Base-by-base conservation (phyloP, 1,140 invertebrate species). In the Bombus ignitus region DNA sequence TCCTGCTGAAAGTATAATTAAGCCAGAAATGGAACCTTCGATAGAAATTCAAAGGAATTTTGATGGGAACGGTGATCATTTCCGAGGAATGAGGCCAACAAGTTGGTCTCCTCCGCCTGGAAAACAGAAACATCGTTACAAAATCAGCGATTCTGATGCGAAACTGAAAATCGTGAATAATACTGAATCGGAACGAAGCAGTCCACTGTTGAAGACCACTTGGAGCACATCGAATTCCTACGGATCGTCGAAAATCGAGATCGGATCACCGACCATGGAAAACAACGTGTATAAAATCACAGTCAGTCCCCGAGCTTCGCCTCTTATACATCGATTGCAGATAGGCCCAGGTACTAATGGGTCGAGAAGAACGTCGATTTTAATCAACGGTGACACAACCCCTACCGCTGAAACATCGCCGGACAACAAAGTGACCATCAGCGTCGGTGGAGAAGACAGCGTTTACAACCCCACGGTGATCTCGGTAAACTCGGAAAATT, bases 371-470 rank as follows among this genome's bases (percentile, higher is more conserved):
- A 97, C 97, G 9, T 98, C 97, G 12, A 97, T 97, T 87, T 94
- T 97, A 93, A 97, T 97, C 81, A 97, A 96, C 90, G 97, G 97
- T 10, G 97, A 97, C 88, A 97, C 97, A 91, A 96, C 97, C 92
- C 97, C 96, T 90, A 96, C 96, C 1, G 96, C 95, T 57, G 96
- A 96, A 82, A 95, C 96, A 82, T 96, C 96, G 25, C 70, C 57
- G 0, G 91, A 92, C 28, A 95, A 95, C 82, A 95, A 95, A 74
- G 94, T 95, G 10, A 95, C 94, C 18, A 95, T 95, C 71, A 95
- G 94, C 83, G 94, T 95, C 1, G 93, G 94, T 6, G 94, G 95
- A 0, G 93, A 95, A 28, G 92, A 92, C 73, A 95, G 89, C 74
- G 87, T 94, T n/a, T 95, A 94, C 75, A 95, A 94, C 83, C 94